phyloP scores from a whole-genome alignment of 2,797 vertebrate genomes.

The Scleropages formosus region DNA sequence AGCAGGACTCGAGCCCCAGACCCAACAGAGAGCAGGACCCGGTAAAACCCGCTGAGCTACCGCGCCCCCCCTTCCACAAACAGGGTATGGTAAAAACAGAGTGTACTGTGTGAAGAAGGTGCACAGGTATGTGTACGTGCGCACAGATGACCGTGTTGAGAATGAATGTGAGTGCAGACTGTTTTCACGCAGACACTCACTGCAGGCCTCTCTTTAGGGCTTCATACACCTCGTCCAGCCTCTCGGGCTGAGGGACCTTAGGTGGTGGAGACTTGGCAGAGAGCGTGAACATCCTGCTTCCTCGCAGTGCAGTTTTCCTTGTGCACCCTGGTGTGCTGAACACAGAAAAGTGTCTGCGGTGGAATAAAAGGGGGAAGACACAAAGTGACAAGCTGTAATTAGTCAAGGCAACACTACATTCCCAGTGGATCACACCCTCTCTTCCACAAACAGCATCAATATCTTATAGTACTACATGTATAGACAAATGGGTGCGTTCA shows the following conservation, averaged over 20 bases:
- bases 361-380: neutral
- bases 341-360: conserved; percentile 75
- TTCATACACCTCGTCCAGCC: conserved; percentile 87
- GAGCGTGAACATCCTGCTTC: conserved; percentile 90
- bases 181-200: conserved; percentile 52
- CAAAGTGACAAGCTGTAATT: neutral
- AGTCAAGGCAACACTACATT: too few relatives aligned
- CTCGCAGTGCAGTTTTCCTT: conserved; percentile 83
- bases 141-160: neutral
- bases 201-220: conserved; percentile 88
- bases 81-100: too few relatives aligned
- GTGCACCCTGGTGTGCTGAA: conserved; percentile 84
- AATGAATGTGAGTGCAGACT: too few relatives aligned
- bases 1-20: too few relatives aligned
- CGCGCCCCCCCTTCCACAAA: too few relatives aligned
- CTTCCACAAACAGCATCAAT: too few relatives aligned
- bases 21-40: too few relatives aligned
- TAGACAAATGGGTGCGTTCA: too few relatives aligned
- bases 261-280: conserved; percentile 83
- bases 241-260: conserved; percentile 90
- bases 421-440: too few relatives aligned
- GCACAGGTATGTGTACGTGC: neutral
- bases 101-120: conserved; percentile 13
- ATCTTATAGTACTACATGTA: too few relatives aligned
- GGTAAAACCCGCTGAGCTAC: too few relatives aligned